Evolutionary conservation across 2,113 vertebrate species (phyloP).

Genomic region (Panthera tigris): DNA sequence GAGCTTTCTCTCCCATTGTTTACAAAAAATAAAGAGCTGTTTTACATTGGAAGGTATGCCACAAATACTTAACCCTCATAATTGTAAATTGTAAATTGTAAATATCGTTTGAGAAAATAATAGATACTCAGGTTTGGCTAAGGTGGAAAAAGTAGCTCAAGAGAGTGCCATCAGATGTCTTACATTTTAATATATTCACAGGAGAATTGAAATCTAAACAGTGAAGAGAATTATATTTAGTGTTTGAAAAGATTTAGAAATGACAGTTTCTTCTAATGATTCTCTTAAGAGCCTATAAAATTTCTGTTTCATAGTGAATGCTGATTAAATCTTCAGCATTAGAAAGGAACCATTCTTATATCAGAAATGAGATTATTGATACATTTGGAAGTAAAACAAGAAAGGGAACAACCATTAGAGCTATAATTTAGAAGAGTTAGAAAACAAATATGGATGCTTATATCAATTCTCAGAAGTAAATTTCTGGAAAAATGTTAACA

Average conservation of each 20-base stretch:
- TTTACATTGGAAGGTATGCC: neutral
- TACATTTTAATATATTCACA: neutral
- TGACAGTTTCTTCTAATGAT: neutral
- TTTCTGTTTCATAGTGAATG: neutral
- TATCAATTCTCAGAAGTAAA: neutral
- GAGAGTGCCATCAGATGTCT: neutral
- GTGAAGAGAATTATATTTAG: constrained; percentile 18
- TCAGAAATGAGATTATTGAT: neutral
- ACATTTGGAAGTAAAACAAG: neutral
- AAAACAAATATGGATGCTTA: neutral
- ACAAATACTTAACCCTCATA: neutral
- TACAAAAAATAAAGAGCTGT: neutral
- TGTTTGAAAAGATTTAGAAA: constrained; percentile 21
- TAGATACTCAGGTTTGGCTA: neutral
- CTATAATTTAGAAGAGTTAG: neutral
- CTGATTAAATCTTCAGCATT: neutral
- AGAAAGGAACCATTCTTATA: neutral
- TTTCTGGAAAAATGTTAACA: neutral
- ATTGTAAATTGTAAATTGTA: neutral
- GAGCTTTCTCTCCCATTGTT: neutral
- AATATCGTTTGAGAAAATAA: constrained; percentile 12
- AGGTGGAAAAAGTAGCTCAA: neutral
- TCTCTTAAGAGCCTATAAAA: neutral
- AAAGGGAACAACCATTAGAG: neutral
- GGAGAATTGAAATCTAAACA: constrained; percentile 11